Evolutionary conservation across 2,113 vertebrate species (phyloP).

Genomic region (Osmerus eperlanus): DNA sequence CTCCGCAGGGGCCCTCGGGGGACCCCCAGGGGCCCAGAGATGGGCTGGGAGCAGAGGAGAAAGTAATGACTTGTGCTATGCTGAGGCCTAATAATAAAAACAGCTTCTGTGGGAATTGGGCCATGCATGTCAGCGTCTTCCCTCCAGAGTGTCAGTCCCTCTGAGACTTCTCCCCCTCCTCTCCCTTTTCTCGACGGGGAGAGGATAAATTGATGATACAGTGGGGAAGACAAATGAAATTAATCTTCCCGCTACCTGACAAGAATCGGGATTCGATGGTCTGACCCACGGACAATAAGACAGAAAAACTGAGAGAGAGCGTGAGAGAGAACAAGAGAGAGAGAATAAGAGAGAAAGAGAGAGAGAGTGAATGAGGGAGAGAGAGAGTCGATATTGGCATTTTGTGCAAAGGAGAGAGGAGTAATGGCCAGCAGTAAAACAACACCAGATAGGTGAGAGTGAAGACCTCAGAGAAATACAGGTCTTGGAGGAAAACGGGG

Average conservation of each 20-base stretch:
- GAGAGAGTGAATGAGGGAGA: background rate
- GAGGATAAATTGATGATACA: conserved; percentile 78
- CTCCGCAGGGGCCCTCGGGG: conserved; percentile 65
- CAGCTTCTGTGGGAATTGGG: conserved; percentile 76
- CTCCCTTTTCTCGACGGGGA: conserved; percentile 59
- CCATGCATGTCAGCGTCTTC: conserved; percentile 67
- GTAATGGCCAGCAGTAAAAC: conserved; percentile 54
- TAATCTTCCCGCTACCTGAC: conserved; percentile 72
- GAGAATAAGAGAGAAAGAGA: no score
- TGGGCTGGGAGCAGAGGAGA: conserved; percentile 71
- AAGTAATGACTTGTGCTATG: conserved; percentile 77
- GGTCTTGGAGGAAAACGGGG: no score
- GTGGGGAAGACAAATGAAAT: conserved; percentile 75
- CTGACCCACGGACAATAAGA: background rate
- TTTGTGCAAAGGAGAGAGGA: conserved; percentile 48
- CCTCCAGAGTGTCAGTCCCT: conserved; percentile 71
- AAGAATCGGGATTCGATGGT: conserved; percentile 59
- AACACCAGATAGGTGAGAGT: conserved; percentile 41
- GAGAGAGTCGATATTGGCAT: conserved; percentile 56
- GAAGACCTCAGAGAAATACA: conserved; percentile 25
- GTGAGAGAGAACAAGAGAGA: no score
- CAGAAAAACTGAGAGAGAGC: no score
- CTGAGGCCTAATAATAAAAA: conserved; percentile 76
- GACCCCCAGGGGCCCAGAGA: conserved; percentile 68
- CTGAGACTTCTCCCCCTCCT: conserved; percentile 52